Evolutionary conservation across 2,888 invertebrate species (phyloP).

Genomic region (Halictus quadricinctus): DNA sequence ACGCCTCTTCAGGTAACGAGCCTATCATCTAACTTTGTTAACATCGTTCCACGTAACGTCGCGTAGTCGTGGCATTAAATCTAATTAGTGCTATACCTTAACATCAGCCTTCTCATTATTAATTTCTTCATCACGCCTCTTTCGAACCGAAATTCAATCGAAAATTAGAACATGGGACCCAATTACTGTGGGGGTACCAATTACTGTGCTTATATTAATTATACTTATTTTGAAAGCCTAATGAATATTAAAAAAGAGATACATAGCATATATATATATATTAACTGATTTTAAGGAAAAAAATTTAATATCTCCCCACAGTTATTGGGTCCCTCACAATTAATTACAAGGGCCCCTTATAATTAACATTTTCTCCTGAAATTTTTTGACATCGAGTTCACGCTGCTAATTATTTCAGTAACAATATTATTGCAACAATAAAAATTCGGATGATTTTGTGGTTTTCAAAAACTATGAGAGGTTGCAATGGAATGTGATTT

Average conservation of each 20-base stretch:
- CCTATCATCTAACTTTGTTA: slow-evolving; percentile 2
- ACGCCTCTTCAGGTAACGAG: slow-evolving; percentile 69
- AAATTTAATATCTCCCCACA: too few relatives aligned
- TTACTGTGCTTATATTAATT: too few relatives aligned
- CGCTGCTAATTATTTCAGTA: too few relatives aligned
- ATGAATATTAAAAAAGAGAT: too few relatives aligned
- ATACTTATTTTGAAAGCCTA: too few relatives aligned
- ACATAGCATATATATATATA: too few relatives aligned
- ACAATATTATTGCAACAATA: neutral
- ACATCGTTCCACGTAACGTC: neutral
- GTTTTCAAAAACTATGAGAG: neutral
- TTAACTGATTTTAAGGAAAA: too few relatives aligned
- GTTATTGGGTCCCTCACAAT: too few relatives aligned
- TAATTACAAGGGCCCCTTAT: too few relatives aligned
- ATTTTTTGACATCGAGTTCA: neutral
- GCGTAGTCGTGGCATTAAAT: neutral
- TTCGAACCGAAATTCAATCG: neutral
- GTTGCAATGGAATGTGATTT: neutral
- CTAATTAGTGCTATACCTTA: neutral
- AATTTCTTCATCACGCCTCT: neutral
- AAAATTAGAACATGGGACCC: neutral
- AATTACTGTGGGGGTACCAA: too few relatives aligned
- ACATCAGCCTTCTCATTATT: neutral
- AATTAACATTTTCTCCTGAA: neutral
- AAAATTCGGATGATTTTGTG: neutral